Base-by-base conservation (phyloP, 2,888 invertebrate species). In the Odontocolon sp. region DNA sequence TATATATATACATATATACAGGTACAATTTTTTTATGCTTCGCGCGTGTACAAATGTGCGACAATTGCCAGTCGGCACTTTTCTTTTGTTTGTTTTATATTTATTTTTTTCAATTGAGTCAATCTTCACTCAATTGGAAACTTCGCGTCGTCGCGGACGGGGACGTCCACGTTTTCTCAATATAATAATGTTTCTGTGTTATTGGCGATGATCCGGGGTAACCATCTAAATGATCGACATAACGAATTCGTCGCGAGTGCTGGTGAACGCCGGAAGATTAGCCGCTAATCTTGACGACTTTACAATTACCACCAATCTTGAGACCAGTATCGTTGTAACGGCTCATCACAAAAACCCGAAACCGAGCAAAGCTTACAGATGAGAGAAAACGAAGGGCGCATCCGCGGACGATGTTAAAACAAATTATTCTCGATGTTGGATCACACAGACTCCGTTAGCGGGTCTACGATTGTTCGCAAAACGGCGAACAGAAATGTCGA, bases 181-280 rank as follows among this genome's bases (percentile, higher is more conserved):
- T 77, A 78, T 77, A 83, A 86, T 78, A 81, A 86, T 86, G 86
- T 78, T 82, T 69, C 73, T 80, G 42, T 45, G 75, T 81, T 52
- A 81, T 80, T 78, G 75, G 57, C 76, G 61, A 63, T 72, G 45
- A 42, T 56, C 28, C 67, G 54, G 45, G 74, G 79, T 76, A 81
- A 79, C 52, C 80, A 78, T 79, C 78, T 79, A 59, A 80, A 87
- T 82, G 84, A 81, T 83, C 84, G 82, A 52, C 42, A 14, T n/a
- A 14, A 36, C 26, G 59, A 64, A 69, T 47, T 69, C 28, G 56
- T 42, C 57, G 42, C 33, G 57, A 40, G 33, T 40, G 68, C 63
- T 6, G 52, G 52, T 31, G 54, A 26, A 21, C 21, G 40, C 9
- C 40, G 40, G 45, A 57, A 50, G 45, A 50, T 59, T 36, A 28